Evolutionary conservation across 53 echinoderm and acorn worm genomes (phyloP).

Genomic region (Paracentrotus lividus): DNA sequence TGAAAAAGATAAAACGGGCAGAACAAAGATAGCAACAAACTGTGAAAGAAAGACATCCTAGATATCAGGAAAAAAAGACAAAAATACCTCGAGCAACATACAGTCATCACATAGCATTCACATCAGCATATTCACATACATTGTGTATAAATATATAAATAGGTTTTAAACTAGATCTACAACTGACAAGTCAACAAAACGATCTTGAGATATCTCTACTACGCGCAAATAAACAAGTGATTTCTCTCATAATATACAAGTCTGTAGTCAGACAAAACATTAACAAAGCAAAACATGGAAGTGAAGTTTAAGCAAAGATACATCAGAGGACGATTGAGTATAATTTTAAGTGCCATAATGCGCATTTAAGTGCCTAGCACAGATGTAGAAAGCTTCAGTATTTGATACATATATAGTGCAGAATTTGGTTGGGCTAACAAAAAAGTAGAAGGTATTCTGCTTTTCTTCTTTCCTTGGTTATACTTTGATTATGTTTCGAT

Average conservation of each 20-base stretch:
- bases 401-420: not conserved
- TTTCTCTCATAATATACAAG: not conserved
- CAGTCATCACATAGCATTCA: conserved; percentile 30
- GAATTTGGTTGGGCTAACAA: not conserved
- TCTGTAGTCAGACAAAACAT: not conserved
- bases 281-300: not conserved
- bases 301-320: not conserved
- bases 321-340: not conserved
- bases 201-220: not conserved
- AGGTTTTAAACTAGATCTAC: conserved; percentile 17
- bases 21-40: conserved; percentile 5
- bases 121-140: conserved; percentile 14
- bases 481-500: not conserved
- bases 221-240: conserved; percentile 7
- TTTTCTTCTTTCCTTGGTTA: not conserved
- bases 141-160: conserved; percentile 1
- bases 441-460: not conserved
- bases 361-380: not conserved
- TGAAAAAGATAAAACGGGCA: conserved; percentile 21
- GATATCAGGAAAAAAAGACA: not conserved
- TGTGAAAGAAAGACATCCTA: conserved; percentile 1
- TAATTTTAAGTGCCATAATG: not conserved
- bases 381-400: not conserved
- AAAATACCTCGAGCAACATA: not conserved
- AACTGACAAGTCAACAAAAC: not conserved